A percentile compares a stretch with the other conserved stretches of the same genome.
Conservation (phyloP, 2,113 vertebrate genomes). For the Harpagus bidentatus region DNA sequence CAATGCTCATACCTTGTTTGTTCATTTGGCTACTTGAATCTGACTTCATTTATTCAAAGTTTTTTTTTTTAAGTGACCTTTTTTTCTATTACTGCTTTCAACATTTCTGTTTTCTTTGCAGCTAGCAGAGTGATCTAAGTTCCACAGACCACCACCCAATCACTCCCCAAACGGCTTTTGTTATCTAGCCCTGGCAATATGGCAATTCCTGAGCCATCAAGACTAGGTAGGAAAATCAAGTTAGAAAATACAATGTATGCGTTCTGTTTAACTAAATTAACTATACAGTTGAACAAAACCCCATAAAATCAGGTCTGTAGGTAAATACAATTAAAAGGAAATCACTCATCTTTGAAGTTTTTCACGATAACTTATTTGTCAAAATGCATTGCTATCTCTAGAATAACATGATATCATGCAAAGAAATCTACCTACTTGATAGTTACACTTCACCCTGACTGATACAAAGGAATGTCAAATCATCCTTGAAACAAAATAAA, state of each 20-base stretch:
- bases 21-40: conserved; percentile 18
- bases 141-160: neutral
- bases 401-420: neutral
- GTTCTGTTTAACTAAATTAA: neutral
- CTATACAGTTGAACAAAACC: neutral
- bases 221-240: neutral
- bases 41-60: neutral
- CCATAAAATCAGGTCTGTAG: neutral
- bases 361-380: neutral
- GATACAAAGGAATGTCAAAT: neutral
- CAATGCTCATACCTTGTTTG: conserved; percentile 18
- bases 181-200: neutral
- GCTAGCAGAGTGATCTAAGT: neutral
- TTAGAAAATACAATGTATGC: neutral
- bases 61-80: neutral
- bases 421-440: neutral
- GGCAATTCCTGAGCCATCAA: neutral
- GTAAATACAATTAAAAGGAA: neutral
- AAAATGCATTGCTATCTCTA: neutral
- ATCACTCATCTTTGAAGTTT: neutral
- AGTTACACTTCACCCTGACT: neutral
- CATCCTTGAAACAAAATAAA: neutral
- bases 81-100: neutral
- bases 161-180: neutral
- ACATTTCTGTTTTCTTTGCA: neutral